phyloP scores from a whole-genome alignment of 1,140 invertebrate genomes.

The Tetranychus urticae region DNA sequence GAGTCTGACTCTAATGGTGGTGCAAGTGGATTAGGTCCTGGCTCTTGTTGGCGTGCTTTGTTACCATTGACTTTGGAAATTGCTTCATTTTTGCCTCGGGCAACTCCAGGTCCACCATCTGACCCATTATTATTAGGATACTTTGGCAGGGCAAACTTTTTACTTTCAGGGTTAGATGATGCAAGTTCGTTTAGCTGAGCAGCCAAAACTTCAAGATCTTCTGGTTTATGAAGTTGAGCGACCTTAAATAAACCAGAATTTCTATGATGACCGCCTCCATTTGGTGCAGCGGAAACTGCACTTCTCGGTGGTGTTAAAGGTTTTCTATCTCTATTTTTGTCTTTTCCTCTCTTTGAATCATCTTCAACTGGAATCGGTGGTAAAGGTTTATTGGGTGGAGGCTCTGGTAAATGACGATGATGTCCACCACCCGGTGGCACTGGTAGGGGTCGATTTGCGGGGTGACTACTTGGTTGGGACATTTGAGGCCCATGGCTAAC shows the following conservation, averaged over 20 bases:
- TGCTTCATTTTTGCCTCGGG: background rate
- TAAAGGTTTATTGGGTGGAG: constrained; percentile 43
- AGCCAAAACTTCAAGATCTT: constrained; percentile 66
- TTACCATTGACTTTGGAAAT: constrained; percentile 1
- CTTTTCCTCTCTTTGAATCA: constrained; percentile 15
- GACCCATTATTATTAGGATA: background rate
- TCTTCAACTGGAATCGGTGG: constrained; percentile 56
- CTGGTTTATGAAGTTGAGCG: constrained; percentile 12
- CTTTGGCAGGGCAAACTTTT: constrained; percentile 5
- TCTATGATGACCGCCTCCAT: constrained; percentile 8
- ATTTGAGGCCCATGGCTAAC: background rate
- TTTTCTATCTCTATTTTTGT: constrained; percentile 20
- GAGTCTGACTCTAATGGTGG: constrained; percentile 11
- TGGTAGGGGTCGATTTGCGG: constrained; percentile 62
- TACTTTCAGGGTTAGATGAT: background rate
- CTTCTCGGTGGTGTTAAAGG: constrained; percentile 27
- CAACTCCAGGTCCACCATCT: background rate
- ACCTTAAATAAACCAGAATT: constrained; percentile 14
- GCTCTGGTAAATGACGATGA: constrained; percentile 34
- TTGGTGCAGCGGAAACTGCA: constrained; percentile 9
- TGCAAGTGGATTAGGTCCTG: background rate
- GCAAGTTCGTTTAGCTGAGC: constrained; percentile 73
- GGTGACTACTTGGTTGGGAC: constrained; percentile 26
- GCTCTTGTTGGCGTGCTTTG: constrained; percentile 2
- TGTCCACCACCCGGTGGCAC: constrained; percentile 42